Conservation (phyloP, 2,113 vertebrate genomes). For the Climacteris rufus region DNA sequence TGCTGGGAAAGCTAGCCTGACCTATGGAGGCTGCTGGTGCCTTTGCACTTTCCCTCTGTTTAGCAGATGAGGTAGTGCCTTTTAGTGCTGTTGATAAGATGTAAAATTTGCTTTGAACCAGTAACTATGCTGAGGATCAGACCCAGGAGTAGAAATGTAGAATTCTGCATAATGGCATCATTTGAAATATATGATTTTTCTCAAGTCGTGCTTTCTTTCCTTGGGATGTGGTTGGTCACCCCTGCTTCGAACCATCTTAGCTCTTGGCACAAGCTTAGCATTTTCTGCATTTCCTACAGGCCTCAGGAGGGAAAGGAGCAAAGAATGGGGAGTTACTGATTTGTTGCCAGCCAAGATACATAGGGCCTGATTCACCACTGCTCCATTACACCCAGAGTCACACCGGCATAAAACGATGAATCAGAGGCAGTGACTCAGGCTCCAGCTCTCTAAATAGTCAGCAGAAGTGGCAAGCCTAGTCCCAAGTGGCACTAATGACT, state of each 20-base stretch:
- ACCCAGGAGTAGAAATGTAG: not conserved
- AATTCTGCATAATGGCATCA: not conserved
- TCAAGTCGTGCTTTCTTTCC: not conserved
- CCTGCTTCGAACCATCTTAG: not conserved
- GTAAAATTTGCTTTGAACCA: not conserved
- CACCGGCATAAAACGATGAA: not conserved
- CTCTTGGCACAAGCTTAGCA: not conserved
- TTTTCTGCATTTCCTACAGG: not conserved
- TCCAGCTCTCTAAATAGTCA: not conserved
- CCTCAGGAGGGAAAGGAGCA: not conserved
- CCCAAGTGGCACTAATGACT: slow-evolving; percentile 1
- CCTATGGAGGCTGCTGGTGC: not conserved
- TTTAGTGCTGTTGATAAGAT: not conserved
- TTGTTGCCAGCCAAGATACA: not conserved
- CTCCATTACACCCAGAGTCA: not conserved
- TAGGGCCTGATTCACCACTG: not conserved
- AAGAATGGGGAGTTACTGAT: not conserved
- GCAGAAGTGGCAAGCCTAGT: not conserved
- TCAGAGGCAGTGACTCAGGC: slow-evolving; percentile 52
- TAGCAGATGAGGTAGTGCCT: not conserved
- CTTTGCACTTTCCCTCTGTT: not conserved
- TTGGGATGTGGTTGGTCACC: not conserved
- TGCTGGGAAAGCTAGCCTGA: not conserved
- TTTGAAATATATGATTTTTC: not conserved
- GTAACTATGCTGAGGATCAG: not conserved